phyloP scores from a whole-genome alignment of 1,140 invertebrate species.

The Drosophila biarmipes region DNA sequence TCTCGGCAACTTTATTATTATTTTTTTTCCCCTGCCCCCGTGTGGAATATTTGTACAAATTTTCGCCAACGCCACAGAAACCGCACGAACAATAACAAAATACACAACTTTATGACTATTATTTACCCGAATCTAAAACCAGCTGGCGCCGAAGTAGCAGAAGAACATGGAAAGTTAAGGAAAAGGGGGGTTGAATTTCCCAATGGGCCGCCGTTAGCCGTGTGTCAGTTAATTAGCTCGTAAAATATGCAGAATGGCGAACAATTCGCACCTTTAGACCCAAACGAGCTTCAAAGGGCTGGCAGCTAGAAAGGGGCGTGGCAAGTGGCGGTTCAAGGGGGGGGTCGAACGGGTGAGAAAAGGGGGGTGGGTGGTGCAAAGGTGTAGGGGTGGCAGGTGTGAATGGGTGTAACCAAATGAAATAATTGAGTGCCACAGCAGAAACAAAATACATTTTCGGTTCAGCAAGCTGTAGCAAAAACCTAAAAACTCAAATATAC shows the following conservation, averaged over 20 bases:
- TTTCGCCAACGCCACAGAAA: constrained; percentile 41
- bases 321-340: background rate
- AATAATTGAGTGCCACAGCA: constrained; percentile 74
- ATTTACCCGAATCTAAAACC: constrained; percentile 37
- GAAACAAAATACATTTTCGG: constrained; percentile 24
- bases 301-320: constrained; percentile 10
- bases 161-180: background rate
- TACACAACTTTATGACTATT: constrained; percentile 55
- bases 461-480: background rate
- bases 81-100: constrained; percentile 39
- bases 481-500: background rate
- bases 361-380: background rate
- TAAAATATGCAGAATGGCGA: constrained; percentile 79
- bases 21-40: constrained; percentile 8
- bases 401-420: constrained; percentile 49
- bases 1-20: constrained; percentile 1
- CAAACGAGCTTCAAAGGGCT: constrained; percentile 46
- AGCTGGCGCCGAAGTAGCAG: constrained; percentile 14
- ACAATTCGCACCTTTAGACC: constrained; percentile 74
- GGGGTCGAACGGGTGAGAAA: no score
- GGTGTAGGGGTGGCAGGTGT: background rate
- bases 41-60: constrained; percentile 44
- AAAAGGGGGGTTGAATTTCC: background rate
- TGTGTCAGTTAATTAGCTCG: constrained; percentile 81
- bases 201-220: constrained; percentile 42